Conservation (phyloP, 2,888 invertebrate genomes). For the Galeruca laticollis region DNA sequence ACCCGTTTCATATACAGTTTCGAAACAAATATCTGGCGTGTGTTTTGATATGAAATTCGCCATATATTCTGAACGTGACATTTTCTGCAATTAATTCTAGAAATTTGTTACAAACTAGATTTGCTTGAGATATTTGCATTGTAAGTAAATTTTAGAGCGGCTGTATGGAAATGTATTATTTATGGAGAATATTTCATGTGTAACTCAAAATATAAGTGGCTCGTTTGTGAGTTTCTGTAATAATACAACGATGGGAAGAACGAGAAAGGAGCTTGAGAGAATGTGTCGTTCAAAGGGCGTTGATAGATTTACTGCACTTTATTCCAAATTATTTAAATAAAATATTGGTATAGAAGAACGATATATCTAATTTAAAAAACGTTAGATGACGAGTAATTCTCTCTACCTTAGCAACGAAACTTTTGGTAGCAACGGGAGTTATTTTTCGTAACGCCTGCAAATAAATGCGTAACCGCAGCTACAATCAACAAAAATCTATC, state of each 20-base stretch:
- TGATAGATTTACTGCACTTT: too few relatives aligned
- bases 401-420: too few relatives aligned
- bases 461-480: too few relatives aligned
- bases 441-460: too few relatives aligned
- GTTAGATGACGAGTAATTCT: too few relatives aligned
- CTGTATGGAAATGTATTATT: constrained; percentile 33
- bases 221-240: constrained; percentile 26
- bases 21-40: constrained; percentile 32
- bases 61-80: constrained; percentile 38
- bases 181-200: constrained; percentile 29
- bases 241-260: constrained; percentile 17
- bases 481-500: too few relatives aligned
- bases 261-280: neutral
- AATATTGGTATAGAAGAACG: too few relatives aligned
- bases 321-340: too few relatives aligned
- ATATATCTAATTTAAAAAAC: too few relatives aligned
- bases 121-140: constrained; percentile 31
- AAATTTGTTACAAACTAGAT: constrained; percentile 39
- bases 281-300: neutral
- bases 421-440: too few relatives aligned
- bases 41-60: constrained; percentile 40
- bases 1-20: constrained; percentile 28
- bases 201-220: constrained; percentile 22
- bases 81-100: constrained; percentile 35
- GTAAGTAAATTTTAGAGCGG: constrained; percentile 24